Evolutionary conservation across 2,888 invertebrate species (phyloP).

Genomic region (Leuctra nigra): DNA sequence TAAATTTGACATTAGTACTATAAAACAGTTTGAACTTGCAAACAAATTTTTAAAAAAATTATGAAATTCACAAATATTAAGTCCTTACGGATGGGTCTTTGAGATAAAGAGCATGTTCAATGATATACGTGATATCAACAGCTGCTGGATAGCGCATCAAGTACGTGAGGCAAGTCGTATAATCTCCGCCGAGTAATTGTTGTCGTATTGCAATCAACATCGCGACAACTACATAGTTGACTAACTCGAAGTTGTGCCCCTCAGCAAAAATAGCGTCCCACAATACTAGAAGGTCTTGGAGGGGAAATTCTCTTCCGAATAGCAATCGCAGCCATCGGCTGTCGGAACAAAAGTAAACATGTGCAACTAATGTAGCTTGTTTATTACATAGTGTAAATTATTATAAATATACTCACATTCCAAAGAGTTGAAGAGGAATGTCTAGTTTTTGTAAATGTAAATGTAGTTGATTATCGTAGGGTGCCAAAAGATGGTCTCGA

Average conservation of each 20-base stretch:
- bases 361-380: not conserved
- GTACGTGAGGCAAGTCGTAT: conserved; percentile 54
- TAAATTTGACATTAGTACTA: too few relatives aligned
- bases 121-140: conserved; percentile 54
- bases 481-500: conserved; percentile 56
- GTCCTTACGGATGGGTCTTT: conserved; percentile 40
- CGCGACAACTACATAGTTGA: conserved; percentile 67
- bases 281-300: conserved; percentile 65
- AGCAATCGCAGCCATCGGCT: conserved; percentile 79
- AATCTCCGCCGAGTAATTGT: conserved; percentile 54
- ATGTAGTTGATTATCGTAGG: conserved; percentile 54
- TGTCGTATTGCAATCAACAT: conserved; percentile 67
- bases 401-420: conserved; percentile 77
- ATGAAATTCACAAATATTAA: too few relatives aligned
- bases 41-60: too few relatives aligned
- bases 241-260: conserved; percentile 47
- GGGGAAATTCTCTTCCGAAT: conserved; percentile 77
- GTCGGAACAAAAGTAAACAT: conserved; percentile 20
- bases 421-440: conserved; percentile 78
- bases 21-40: too few relatives aligned
- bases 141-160: conserved; percentile 62
- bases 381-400: not conserved
- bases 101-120: conserved; percentile 53
- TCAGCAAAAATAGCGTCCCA: conserved; percentile 83
- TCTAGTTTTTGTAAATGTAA: conserved; percentile 62